Percentiles rank a stretch among this genome's conserved stretches.
Evolutionary conservation across 2,113 vertebrate species (phyloP).

Genomic region (Tamias sibiricus): DNA sequence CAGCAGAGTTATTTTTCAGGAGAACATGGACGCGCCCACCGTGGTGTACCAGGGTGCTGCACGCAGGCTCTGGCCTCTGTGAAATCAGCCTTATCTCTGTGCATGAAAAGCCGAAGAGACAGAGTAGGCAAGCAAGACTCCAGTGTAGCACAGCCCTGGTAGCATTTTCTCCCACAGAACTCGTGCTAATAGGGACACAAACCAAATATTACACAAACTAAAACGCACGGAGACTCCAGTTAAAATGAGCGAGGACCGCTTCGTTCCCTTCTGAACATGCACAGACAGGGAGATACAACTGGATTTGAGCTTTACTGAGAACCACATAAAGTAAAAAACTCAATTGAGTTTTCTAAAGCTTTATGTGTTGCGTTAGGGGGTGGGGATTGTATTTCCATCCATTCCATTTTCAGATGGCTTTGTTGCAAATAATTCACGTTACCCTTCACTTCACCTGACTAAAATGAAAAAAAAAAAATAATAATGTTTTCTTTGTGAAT

Average conservation of each 20-base stretch:
- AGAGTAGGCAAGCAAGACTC: no score
- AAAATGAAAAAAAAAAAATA: not conserved
- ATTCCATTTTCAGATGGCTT: not conserved
- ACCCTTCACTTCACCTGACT: accelerated
- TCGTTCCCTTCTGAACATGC: not conserved
- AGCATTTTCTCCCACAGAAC: not conserved
- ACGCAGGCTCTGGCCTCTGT: no score
- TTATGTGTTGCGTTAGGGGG: accelerated
- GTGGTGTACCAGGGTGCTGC: accelerated
- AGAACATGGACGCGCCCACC: not conserved
- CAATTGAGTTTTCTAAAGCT: not conserved
- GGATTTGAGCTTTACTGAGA: not conserved
- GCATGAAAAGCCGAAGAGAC: not conserved
- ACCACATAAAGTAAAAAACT: not conserved
- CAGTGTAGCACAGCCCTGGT: not conserved
- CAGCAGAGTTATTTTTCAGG: not conserved
- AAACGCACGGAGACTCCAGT: not conserved
- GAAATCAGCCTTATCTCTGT: not conserved
- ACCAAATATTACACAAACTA: not conserved
- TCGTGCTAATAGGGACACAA: not conserved
- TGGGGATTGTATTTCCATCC: not conserved
- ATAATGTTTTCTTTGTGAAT: no score
- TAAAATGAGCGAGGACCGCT: not conserved
- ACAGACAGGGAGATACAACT: not conserved
- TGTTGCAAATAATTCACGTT: accelerated